Conservation (phyloP, 1,140 invertebrate species). For the Ooceraea biroi region DNA sequence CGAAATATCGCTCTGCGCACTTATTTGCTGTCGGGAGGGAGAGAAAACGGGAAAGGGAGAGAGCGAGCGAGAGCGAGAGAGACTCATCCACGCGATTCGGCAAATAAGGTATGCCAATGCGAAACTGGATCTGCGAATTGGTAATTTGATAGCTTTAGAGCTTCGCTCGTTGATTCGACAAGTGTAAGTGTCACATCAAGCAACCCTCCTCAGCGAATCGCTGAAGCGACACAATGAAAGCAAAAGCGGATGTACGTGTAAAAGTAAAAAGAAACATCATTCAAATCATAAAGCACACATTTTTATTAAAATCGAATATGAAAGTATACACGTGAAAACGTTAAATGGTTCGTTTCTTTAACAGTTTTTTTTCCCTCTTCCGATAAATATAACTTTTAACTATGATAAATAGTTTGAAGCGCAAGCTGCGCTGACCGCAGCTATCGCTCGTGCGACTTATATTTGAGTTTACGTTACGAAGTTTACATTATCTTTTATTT, state of each 20-base stretch:
- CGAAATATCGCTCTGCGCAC: constrained; percentile 25
- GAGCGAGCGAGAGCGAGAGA: not conserved
- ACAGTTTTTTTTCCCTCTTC: not conserved
- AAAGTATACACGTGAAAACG: not conserved
- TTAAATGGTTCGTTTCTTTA: constrained; percentile 1
- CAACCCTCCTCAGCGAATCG: not conserved
- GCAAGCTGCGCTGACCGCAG: constrained; percentile 11
- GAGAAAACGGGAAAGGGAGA: not conserved
- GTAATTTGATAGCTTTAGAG: constrained; percentile 3
- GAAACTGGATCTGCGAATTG: not conserved
- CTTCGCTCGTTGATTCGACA: not conserved
- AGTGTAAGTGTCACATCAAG: not conserved
- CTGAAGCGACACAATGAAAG: not conserved
- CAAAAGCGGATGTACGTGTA: not conserved
- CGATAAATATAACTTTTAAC: constrained; percentile 36
- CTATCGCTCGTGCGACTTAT: constrained; percentile 42
- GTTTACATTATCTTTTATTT: constrained; percentile 60
- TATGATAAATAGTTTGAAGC: constrained; percentile 35
- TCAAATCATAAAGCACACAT: no score
- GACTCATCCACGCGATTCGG: not conserved
- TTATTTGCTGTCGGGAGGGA: constrained; percentile 1
- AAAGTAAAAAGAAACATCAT: no score
- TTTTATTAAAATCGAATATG: no score
- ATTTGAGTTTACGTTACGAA: constrained; percentile 40
- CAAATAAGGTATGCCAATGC: not conserved